Base-by-base conservation (phyloP, 2,113 vertebrate species). In the Perognathus longimembris region DNA sequence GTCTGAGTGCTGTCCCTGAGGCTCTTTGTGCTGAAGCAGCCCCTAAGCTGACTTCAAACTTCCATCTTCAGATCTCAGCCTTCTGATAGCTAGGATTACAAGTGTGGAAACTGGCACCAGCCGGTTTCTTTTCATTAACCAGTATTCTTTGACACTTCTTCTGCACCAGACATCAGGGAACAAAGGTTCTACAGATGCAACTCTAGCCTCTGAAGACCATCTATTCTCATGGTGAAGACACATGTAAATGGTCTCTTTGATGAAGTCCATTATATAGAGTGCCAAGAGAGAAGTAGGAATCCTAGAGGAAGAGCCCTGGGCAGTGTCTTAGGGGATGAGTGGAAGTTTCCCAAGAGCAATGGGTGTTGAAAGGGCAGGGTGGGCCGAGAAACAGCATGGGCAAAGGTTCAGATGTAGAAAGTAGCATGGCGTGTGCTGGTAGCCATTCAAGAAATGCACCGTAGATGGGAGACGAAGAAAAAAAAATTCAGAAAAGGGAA, bases 391-490 rank as follows among this genome's bases (percentile, higher is more conserved):
- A 63, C 3, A 63, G 36, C 59, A 50, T 1, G 1, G 64, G 75
- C n/a, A 85, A 42, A 78, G 83, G 2, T 66, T 83, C 34, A 70
- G 59, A 88, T 85, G 71, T 36, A 78, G 36, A 28, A 75, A 70
- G 76, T 30, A 70, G n/a, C 28, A 30, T 66, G 69, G 57, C 71
- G 79, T 81, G 38, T 85, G 69, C 92, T 90, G 87, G 79, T 64
- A 92, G 87, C 45, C 59, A 21, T 63, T 91, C 90, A 82, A 94
- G 59, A 85, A 78, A 91, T 77, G 88, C 78, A 63, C 69, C 70
- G 28, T 70, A 75, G 76, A 78, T 45, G 9, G 34, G 67, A 92
- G 87, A n/a, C n/a, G n/a, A 78, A 90, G 91, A 89, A 90, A 94
- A 90, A 84, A 83, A 84, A 24, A 21, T 76, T 67, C 57, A 85